Base-by-base conservation (phyloP, 2,888 invertebrate species). In the Autographa gamma region DNA sequence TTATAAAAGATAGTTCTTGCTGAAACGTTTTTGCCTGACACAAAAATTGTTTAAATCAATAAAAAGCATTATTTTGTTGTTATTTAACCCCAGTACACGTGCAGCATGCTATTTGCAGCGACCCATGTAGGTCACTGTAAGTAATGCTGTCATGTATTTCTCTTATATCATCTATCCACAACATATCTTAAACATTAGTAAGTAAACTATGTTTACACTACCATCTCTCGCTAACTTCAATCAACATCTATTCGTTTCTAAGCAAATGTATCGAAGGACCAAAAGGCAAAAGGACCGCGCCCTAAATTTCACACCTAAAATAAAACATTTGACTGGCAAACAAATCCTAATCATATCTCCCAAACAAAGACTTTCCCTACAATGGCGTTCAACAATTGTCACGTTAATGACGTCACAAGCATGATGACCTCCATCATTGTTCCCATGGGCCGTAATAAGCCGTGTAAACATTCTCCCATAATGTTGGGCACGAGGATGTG, bases 401-500 rank as follows among this genome's bases (percentile, higher is more conserved):
- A 82, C 78, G 66, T 66, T 78, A 71, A 82, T 79, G 80, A 82
- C 71, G 82, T 77, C 78, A 74, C 73, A 69, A 66, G 61, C 54
- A 73, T 68, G 81, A 81, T 77, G 76, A 77, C 72, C 62, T 56
- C 66, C 80, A 70, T 80, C 83, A 83, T 78, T 81, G 83, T 83
- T 83, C 83, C 80, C 83, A 83, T 83, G 76, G 72, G 71, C 74
- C 74, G 78, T 84, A 84, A 84, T 84, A 78, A 77, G 74, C 83
- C 78, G 72, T 81, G 83, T 83, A 69, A 83, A 83, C 78, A 78
- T 76, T 83, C 84, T 81, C 81, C 76, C 77, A 70, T 84, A 76
- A 81, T 80, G 79, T 77, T 54, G 73, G 71, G 73, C 72, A 79
- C 79, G 77, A 63, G 82, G 79, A 78, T 77, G 76, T 79, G 74